Percentiles rank a stretch among this genome's conserved stretches.
phyloP scores from a whole-genome alignment of 2,888 invertebrate species.

The Agrenia bidenticulata region DNA sequence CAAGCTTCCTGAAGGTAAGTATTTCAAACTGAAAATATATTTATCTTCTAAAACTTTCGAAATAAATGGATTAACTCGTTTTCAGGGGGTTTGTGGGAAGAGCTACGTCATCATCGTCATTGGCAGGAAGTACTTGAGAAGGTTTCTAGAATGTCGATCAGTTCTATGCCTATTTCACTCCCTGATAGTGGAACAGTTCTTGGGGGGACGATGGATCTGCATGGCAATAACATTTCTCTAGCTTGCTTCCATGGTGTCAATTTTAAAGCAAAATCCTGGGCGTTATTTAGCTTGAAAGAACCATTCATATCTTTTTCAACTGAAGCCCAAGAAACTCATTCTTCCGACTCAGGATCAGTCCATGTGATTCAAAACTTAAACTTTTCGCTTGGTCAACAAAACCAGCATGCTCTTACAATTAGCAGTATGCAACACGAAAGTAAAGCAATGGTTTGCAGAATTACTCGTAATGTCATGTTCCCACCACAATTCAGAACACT shows the following conservation, averaged over 20 bases:
- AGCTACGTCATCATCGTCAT: conserved; percentile 75
- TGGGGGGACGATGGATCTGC: conserved; percentile 84
- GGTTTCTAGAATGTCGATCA: conserved; percentile 77
- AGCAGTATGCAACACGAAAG: conserved; percentile 70
- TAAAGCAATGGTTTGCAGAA: conserved; percentile 91
- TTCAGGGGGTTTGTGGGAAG: conserved; percentile 46
- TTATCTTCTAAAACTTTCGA: neutral
- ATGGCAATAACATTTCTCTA: conserved; percentile 83
- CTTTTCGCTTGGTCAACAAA: conserved; percentile 77
- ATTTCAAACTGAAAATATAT: neutral
- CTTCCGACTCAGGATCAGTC: conserved; percentile 64
- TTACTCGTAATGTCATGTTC: conserved; percentile 86
- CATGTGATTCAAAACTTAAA: conserved; percentile 88
- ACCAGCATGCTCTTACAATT: conserved; percentile 61
- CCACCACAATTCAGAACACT: conserved; percentile 93
- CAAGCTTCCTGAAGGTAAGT: conserved; percentile 51
- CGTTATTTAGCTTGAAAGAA: conserved; percentile 87
- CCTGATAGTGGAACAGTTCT: conserved; percentile 71
- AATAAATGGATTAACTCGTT: neutral
- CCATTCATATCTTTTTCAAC: conserved; percentile 90
- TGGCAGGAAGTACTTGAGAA: conserved; percentile 87
- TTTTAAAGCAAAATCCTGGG: conserved; percentile 95
- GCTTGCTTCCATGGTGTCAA: conserved; percentile 98
- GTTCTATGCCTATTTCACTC: conserved; percentile 56
- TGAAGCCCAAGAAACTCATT: conserved; percentile 83